These are phyloP conservation scores for Centruroides vittatus DNA, from an alignment of 1,140 invertebrate species.

Conservation along the genomic window DNA sequence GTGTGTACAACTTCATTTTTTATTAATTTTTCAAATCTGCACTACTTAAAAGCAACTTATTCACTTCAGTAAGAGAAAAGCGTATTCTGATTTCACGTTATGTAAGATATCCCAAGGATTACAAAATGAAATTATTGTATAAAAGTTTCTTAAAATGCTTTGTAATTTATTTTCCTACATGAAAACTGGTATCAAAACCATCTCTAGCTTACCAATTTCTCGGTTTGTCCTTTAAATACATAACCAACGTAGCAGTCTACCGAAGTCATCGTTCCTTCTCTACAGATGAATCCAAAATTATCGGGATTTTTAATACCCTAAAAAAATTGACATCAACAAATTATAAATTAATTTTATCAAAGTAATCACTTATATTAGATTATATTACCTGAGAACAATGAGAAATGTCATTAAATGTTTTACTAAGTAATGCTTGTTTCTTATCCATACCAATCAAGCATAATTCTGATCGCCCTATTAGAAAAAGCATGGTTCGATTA, in stretches of 20 bases:
- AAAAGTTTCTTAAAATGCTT: too few relatives aligned
- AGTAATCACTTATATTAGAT: neutral
- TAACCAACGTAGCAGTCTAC: slow-evolving; percentile 55
- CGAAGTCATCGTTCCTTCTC: slow-evolving; percentile 27
- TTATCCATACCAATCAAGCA: slow-evolving; percentile 80
- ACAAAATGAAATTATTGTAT: too few relatives aligned
- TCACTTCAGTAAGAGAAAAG: too few relatives aligned
- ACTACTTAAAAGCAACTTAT: too few relatives aligned
- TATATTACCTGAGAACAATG: slow-evolving; percentile 59
- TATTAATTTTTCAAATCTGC: too few relatives aligned
- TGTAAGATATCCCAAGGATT: too few relatives aligned
- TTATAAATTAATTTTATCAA: neutral
- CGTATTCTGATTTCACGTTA: too few relatives aligned
- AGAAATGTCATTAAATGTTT: slow-evolving; percentile 71
- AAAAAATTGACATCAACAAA: too few relatives aligned
- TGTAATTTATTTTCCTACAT: slow-evolving; percentile 35
- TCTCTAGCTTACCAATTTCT: slow-evolving; percentile 24
- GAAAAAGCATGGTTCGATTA: slow-evolving; percentile 79
- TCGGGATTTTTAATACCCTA: slow-evolving; percentile 60
- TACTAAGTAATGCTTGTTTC: slow-evolving; percentile 73
- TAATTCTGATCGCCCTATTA: slow-evolving; percentile 73
- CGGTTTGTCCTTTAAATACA: slow-evolving; percentile 78
- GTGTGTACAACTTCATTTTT: too few relatives aligned
- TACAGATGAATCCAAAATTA: slow-evolving; percentile 64
- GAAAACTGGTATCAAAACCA: slow-evolving; percentile 23